phyloP scores from a whole-genome alignment of 2,113 vertebrate species.

The Aptenodytes patagonicus region DNA sequence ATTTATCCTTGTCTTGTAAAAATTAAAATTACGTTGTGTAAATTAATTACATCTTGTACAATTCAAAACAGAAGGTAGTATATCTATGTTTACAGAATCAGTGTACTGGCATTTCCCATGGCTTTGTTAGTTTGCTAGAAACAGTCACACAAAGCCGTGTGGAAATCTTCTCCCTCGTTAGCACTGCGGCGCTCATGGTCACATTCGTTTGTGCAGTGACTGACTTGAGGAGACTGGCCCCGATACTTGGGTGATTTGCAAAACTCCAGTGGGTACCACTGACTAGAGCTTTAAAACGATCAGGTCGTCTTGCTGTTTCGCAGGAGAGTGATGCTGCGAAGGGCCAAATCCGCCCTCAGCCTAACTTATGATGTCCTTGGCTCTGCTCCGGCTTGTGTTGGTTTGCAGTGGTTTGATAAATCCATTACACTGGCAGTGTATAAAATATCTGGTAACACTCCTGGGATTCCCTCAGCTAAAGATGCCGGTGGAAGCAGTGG shows the following conservation, averaged over 20 bases:
- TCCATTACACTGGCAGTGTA: not conserved
- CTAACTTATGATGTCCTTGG: not conserved
- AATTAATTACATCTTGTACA: not conserved
- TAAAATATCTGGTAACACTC: not conserved
- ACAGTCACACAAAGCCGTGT: fast-evolving
- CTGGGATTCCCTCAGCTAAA: not conserved
- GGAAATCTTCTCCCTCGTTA: not conserved
- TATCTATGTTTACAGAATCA: not conserved
- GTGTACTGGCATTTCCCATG: not conserved
- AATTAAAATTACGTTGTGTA: not conserved
- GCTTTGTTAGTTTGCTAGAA: not conserved
- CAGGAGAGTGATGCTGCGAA: fast-evolving
- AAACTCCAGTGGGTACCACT: not conserved
- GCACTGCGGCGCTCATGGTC: fast-evolving
- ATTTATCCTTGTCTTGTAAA: not conserved
- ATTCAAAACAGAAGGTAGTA: not conserved
- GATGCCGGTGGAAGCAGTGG: not conserved
- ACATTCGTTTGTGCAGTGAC: fast-evolving
- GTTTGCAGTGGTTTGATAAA: not conserved
- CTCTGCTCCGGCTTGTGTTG: not conserved
- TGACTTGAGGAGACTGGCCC: not conserved
- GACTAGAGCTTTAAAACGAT: not conserved
- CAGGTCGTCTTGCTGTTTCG: not conserved
- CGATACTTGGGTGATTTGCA: not conserved
- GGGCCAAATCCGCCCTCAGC: not conserved